Evolutionary conservation across 1,140 invertebrate genomes (phyloP).

Genomic region (Drosophila dunni): DNA sequence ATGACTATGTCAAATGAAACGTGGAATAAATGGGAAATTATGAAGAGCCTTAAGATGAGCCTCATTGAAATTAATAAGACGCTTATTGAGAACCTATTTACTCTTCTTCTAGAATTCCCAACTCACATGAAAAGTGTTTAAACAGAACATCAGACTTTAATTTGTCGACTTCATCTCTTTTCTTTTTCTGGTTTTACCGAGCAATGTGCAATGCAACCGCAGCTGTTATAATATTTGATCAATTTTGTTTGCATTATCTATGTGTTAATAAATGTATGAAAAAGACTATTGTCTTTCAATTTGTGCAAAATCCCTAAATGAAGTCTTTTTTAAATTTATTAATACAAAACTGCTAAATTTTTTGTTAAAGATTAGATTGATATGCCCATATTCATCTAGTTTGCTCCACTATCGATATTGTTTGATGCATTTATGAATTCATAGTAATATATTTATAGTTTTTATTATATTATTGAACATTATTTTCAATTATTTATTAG

Average conservation of each 20-base stretch:
- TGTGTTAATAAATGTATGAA: slow-evolving; percentile 44
- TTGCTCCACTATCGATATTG: too few species aligned
- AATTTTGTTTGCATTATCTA: slow-evolving; percentile 39
- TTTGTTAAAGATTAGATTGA: too few species aligned
- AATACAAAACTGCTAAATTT: too few species aligned
- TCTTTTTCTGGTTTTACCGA: background rate
- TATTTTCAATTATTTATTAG: too few species aligned
- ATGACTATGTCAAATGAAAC: too few species aligned
- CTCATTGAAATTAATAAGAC: too few species aligned
- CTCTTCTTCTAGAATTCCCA: background rate
- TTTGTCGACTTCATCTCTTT: background rate
- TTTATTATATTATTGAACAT: too few species aligned
- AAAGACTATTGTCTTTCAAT: slow-evolving; percentile 41
- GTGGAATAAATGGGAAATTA: too few species aligned
- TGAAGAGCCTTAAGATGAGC: too few species aligned
- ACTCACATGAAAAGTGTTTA: background rate
- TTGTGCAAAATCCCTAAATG: slow-evolving; percentile 22
- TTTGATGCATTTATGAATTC: too few species aligned
- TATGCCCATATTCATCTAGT: too few species aligned
- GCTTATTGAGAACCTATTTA: background rate
- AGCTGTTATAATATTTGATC: slow-evolving; percentile 62
- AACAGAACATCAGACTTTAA: background rate
- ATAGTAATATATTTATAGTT: too few species aligned
- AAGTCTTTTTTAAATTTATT: background rate
- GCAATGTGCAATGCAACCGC: slow-evolving; percentile 31